Evolutionary conservation across 2,113 vertebrate species (phyloP).

Genomic region (Myiagra hebetior): DNA sequence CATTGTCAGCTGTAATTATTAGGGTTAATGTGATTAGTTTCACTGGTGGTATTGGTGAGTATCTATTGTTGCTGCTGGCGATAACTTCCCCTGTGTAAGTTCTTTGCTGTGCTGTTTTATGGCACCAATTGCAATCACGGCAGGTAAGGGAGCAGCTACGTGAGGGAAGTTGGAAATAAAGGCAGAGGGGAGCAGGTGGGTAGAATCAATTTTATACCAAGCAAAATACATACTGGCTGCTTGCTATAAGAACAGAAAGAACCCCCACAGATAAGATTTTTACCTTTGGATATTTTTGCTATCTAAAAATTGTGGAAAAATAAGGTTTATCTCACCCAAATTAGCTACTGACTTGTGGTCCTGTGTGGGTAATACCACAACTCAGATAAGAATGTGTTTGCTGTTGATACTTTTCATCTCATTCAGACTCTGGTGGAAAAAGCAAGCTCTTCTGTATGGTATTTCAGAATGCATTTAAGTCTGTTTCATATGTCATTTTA

Average conservation of each 20-base stretch:
- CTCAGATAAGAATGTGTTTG: neutral
- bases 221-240: neutral
- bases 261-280: neutral
- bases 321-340: neutral
- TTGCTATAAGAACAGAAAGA: neutral
- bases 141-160: neutral
- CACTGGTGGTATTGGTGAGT: neutral
- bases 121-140: neutral
- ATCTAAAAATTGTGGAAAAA: neutral
- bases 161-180: neutral
- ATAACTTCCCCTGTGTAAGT: neutral
- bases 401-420: neutral
- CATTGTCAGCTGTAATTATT: slow-evolving; percentile 32
- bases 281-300: neutral
- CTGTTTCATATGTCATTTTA: neutral
- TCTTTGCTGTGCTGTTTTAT: neutral
- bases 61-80: neutral
- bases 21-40: slow-evolving; percentile 50
- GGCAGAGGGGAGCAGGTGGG: neutral
- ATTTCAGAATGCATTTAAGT: neutral
- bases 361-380: neutral
- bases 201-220: neutral
- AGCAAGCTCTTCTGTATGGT: neutral
- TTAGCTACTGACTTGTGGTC: neutral
- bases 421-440: neutral